phyloP scores from a whole-genome alignment of 2,113 vertebrate genomes.

The Serinus canaria region DNA sequence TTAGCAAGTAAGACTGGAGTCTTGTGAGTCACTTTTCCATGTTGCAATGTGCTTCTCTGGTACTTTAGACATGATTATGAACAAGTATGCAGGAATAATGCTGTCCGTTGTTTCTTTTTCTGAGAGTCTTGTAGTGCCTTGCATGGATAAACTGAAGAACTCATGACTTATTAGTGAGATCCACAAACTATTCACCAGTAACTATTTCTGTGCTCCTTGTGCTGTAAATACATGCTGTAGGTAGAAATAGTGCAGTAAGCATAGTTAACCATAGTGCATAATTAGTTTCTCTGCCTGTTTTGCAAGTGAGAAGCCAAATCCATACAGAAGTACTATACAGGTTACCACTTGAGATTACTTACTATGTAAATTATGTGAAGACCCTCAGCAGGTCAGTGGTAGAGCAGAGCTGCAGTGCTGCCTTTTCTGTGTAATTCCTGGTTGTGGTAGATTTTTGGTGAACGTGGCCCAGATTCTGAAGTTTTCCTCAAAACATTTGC shows the following conservation, averaged over 20 bases:
- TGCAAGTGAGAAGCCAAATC: background rate
- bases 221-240: background rate
- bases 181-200: background rate
- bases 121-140: background rate
- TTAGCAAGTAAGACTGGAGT: too few species aligned
- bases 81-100: background rate
- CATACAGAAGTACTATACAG: background rate
- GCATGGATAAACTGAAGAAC: background rate
- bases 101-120: background rate
- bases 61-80: background rate
- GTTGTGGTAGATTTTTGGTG: background rate
- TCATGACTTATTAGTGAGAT: background rate
- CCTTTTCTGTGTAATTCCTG: background rate
- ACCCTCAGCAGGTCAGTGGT: background rate
- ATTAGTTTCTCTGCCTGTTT: background rate
- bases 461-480: background rate
- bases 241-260: background rate
- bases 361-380: background rate
- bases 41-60: background rate
- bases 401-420: background rate
- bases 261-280: too few species aligned
- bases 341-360: background rate
- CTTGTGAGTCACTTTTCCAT: background rate
- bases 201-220: background rate
- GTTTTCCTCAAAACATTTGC: background rate